A percentile compares a stretch with the other conserved stretches of the same genome.
Evolutionary conservation across 2,888 invertebrate genomes (phyloP).

Genomic region (Melieria picta): DNA sequence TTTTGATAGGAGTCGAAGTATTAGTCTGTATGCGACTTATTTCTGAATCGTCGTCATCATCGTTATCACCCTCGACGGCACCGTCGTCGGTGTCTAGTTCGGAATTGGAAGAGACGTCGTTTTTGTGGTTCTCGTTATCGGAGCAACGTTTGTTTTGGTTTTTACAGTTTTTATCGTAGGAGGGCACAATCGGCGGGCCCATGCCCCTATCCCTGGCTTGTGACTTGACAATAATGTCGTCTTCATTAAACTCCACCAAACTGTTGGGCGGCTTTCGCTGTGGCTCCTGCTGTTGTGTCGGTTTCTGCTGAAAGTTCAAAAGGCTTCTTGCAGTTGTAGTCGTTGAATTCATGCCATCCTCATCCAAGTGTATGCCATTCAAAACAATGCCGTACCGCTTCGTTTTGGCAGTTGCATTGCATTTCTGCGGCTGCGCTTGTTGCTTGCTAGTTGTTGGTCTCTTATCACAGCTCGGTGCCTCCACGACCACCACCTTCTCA

Average conservation of each 20-base stretch:
- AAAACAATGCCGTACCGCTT: constrained; percentile 65
- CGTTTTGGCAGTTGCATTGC: constrained; percentile 48
- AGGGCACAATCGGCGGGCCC: constrained; percentile 6
- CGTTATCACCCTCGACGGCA: constrained; percentile 33
- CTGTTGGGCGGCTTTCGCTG: constrained; percentile 11
- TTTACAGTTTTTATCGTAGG: constrained; percentile 15
- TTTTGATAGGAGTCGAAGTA: constrained; percentile 66
- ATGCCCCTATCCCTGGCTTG: no score
- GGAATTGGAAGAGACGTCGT: constrained; percentile 1
- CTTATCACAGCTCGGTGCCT: constrained; percentile 10
- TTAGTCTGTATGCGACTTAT: constrained; percentile 66
- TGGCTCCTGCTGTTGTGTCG: constrained; percentile 26
- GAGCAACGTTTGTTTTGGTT: constrained; percentile 37
- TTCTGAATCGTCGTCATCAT: constrained; percentile 68
- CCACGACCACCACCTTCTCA: neutral
- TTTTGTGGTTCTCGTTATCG: neutral
- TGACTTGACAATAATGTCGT: constrained; percentile 29
- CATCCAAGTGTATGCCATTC: constrained; percentile 61
- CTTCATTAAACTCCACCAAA: constrained; percentile 37
- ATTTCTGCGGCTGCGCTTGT: constrained; percentile 32
- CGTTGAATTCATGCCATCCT: constrained; percentile 33
- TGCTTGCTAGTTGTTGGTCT: constrained; percentile 33
- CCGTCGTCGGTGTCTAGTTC: constrained; percentile 9
- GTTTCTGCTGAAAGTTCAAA: constrained; percentile 45
- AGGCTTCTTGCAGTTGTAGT: neutral